Evolutionary conservation across 2,888 invertebrate species (phyloP).

Genomic region (Tenthredo amoena): DNA sequence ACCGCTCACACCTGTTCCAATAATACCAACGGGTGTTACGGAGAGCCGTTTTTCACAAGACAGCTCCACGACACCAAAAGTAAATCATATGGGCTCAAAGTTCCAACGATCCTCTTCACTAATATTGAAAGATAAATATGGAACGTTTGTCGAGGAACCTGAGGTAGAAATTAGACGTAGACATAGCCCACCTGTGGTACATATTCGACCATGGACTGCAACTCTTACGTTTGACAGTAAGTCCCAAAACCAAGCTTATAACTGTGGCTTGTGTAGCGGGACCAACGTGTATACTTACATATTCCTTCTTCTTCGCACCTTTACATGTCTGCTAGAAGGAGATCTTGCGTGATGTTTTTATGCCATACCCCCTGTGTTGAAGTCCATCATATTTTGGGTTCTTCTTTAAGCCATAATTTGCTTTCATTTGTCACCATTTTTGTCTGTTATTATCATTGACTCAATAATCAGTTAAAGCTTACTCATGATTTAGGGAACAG

Average conservation of each 20-base stretch:
- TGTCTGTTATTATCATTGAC: constrained; percentile 23
- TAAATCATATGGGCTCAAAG: not conserved
- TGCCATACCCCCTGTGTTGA: constrained; percentile 24
- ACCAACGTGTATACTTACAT: constrained; percentile 34
- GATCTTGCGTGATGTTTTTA: constrained; percentile 41
- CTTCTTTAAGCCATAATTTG: constrained; percentile 29
- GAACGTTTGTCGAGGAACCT: constrained; percentile 28
- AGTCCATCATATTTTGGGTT: constrained; percentile 19
- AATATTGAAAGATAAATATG: constrained; percentile 28
- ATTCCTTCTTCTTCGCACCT: constrained; percentile 49
- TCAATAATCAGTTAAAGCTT: constrained; percentile 22
- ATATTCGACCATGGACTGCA: constrained; percentile 48
- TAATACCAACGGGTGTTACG: not conserved
- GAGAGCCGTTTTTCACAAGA: not conserved
- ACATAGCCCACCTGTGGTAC: constrained; percentile 44
- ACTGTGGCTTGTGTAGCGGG: constrained; percentile 53
- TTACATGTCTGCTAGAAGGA: constrained; percentile 49
- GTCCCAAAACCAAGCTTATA: constrained; percentile 51
- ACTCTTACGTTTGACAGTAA: constrained; percentile 34
- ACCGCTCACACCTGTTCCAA: not conserved
- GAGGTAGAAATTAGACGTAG: constrained; percentile 34
- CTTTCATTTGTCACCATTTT: not conserved
- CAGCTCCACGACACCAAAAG: not conserved
- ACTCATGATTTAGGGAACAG: not conserved
- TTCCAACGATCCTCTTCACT: constrained; percentile 17